Conservation (phyloP, 2,888 invertebrate genomes). For the Neocrepidodera transversa region DNA sequence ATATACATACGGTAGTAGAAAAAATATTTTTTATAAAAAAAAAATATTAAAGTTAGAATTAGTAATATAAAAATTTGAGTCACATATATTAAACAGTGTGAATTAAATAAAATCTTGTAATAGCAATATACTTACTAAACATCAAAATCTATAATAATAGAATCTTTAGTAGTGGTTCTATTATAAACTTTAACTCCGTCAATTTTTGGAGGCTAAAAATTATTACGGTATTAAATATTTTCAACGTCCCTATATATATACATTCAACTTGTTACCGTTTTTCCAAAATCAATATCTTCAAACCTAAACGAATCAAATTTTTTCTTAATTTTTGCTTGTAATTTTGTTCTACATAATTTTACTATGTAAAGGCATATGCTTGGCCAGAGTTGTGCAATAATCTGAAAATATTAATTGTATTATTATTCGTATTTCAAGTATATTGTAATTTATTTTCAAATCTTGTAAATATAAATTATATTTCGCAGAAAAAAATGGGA, state of each 20-base stretch:
- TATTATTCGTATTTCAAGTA: too few species aligned
- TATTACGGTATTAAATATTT: neutral
- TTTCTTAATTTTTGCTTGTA: constrained; percentile 50
- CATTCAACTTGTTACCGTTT: constrained; percentile 46
- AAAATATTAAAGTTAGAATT: neutral
- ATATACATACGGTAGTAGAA: too few species aligned
- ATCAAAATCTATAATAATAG: constrained; percentile 95
- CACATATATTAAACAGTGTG: too few species aligned
- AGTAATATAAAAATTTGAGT: too few species aligned
- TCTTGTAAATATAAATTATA: too few species aligned
- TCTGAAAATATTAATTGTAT: constrained; percentile 39
- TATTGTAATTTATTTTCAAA: too few species aligned
- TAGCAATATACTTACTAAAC: constrained; percentile 83
- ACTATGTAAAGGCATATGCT: constrained; percentile 47
- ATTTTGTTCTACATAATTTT: constrained; percentile 47
- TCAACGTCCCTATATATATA: neutral
- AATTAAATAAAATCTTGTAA: too few species aligned
- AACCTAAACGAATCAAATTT: constrained; percentile 52
- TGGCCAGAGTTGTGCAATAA: constrained; percentile 51
- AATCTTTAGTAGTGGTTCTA: constrained; percentile 85
- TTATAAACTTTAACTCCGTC: constrained; percentile 96
- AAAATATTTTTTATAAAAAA: too few species aligned
- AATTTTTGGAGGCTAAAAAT: constrained; percentile 82
- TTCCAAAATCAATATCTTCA: constrained; percentile 52
- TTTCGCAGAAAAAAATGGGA: too few species aligned